Evolutionary conservation across 2,888 invertebrate genomes (phyloP).

Genomic region (Metalampra italica): DNA sequence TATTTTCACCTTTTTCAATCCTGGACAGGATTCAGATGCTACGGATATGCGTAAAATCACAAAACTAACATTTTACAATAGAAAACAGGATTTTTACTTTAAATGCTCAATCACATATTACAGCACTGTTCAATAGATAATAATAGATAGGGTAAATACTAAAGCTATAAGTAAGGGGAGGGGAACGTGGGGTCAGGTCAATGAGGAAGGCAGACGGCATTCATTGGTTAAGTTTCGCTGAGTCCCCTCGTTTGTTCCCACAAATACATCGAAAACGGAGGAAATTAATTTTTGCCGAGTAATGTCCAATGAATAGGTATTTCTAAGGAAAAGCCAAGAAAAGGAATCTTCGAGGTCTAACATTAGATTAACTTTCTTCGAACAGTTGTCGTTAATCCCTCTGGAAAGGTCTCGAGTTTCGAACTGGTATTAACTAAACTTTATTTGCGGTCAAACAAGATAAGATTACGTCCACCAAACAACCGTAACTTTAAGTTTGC

Average conservation of each 20-base stretch:
- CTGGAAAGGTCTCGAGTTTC: too few relatives aligned
- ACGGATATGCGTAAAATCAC: slow-evolving; percentile 45
- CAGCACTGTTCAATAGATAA: slow-evolving; percentile 58
- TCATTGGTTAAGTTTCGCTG: slow-evolving; percentile 11
- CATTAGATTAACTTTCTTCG: too few relatives aligned
- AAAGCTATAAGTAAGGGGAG: slow-evolving; percentile 74
- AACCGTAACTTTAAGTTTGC: background rate
- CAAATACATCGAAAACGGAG: slow-evolving; percentile 7
- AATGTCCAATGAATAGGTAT: background rate
- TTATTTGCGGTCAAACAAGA: background rate
- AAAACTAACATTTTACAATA: slow-evolving; percentile 55
- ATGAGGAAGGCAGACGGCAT: slow-evolving; percentile 24
- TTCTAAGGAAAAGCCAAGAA: background rate
- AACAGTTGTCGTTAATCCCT: too few relatives aligned
- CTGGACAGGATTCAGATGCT: slow-evolving; percentile 49
- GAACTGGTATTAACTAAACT: background rate
- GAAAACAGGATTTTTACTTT: slow-evolving; percentile 45
- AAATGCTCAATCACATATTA: slow-evolving; percentile 50
- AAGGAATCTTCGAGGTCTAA: background rate
- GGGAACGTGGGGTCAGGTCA: slow-evolving; percentile 53
- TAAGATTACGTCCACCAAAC: background rate
- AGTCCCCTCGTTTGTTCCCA: slow-evolving; percentile 3
- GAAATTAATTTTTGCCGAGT: slow-evolving; percentile 7
- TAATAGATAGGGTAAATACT: slow-evolving; percentile 55
- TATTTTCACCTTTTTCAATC: slow-evolving; percentile 31